These are phyloP conservation scores for Hoplodrina blanda DNA, from an alignment of 2,888 invertebrate species.

Conservation along the genomic window DNA sequence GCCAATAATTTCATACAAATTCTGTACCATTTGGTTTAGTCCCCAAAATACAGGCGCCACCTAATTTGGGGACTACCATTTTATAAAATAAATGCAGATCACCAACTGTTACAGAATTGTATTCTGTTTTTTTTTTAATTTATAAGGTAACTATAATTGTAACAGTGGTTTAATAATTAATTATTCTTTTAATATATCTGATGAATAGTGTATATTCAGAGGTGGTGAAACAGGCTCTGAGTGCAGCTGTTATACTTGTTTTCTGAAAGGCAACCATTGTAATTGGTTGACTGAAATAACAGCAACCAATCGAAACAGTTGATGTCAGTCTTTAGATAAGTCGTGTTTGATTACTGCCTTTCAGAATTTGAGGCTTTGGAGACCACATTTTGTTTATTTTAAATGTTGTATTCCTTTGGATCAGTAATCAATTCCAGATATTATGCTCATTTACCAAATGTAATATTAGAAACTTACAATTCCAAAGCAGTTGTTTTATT, in stretches of 20 bases:
- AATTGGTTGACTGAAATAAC: constrained; percentile 2
- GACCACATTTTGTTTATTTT: constrained; percentile 61
- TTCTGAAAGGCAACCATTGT: not conserved
- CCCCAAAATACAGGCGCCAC: no score
- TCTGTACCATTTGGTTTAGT: no score
- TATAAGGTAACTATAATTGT: no score
- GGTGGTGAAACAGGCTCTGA: not conserved
- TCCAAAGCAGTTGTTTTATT: constrained; percentile 72
- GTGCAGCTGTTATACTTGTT: constrained; percentile 1
- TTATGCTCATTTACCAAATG: constrained; percentile 80
- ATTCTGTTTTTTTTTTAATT: no score
- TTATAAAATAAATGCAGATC: no score
- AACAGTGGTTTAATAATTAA: no score
- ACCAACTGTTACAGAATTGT: no score
- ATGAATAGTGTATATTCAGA: not conserved
- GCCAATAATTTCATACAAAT: not conserved
- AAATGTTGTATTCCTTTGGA: constrained; percentile 63
- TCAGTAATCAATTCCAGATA: constrained; percentile 74
- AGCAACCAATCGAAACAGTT: not conserved
- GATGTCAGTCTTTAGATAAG: not conserved
- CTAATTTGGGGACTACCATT: no score
- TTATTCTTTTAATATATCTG: no score
- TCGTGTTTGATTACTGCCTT: constrained; percentile 5
- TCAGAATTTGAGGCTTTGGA: constrained; percentile 9
- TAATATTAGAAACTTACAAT: constrained; percentile 75